Evolutionary conservation across 2,888 invertebrate species (phyloP).

Genomic region (Ditylenchus weischeri): DNA sequence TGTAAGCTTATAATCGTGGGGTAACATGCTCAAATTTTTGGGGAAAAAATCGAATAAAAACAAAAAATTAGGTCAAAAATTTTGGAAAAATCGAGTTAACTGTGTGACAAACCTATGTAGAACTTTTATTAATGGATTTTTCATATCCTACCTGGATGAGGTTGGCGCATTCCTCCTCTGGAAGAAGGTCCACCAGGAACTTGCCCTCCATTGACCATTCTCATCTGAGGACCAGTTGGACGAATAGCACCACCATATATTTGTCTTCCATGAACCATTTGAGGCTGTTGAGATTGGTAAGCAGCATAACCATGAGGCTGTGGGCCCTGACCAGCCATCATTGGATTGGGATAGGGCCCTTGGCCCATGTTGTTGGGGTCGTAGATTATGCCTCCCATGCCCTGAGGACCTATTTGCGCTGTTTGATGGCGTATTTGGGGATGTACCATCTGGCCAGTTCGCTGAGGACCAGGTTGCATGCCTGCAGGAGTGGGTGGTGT

Average conservation of each 20-base stretch:
- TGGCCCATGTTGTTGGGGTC: conserved; percentile 18
- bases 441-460: conserved; percentile 10
- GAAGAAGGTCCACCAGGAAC: conserved; percentile 11
- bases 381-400: conserved; percentile 15
- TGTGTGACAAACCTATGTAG: no score
- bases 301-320: conserved; percentile 20
- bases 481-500: conserved; percentile 25
- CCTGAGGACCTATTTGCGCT: conserved; percentile 1
- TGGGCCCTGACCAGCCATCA: conserved; percentile 10
- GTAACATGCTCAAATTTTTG: no score
- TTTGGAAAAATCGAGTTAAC: no score
- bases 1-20: no score
- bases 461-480: conserved; percentile 20
- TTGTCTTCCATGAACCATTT: neutral
- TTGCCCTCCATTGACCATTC: neutral
- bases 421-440: conserved; percentile 31
- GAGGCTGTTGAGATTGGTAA: conserved; percentile 18
- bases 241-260: conserved; percentile 9
- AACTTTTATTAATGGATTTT: no score
- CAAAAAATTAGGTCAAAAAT: no score
- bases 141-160: neutral
- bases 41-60: no score
- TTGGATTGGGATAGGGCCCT: conserved; percentile 14
- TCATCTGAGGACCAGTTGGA: no score
- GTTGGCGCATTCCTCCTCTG: conserved; percentile 4